Percentiles rank a stretch among this genome's conserved stretches.
phyloP scores from a whole-genome alignment of 2,113 vertebrate species.

The Pseudopipra pipra region DNA sequence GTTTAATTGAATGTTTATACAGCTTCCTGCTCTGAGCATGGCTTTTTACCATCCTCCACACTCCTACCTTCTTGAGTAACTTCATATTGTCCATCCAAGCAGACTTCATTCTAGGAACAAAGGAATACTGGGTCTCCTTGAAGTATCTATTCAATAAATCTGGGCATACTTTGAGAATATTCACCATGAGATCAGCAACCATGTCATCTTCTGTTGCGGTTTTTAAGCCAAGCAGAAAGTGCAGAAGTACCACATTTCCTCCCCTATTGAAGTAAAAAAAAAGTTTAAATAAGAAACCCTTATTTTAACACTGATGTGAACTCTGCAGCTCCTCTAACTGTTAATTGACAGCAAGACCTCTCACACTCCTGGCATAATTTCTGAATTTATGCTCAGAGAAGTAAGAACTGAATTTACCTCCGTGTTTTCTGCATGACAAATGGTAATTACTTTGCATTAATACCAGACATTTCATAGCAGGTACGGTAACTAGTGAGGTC shows the following conservation, averaged over 20 bases:
- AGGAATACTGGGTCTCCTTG: conserved; percentile 87
- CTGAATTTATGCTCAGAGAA: not conserved
- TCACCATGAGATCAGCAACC: conserved; percentile 86
- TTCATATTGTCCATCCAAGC: conserved; percentile 89
- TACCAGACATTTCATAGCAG: not conserved
- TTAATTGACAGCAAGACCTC: not conserved
- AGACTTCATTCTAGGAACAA: conserved; percentile 82
- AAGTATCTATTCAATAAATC: conserved; percentile 90
- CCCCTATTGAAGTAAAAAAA: conserved; percentile 70
- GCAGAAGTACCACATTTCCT: conserved; percentile 90
- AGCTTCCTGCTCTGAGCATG: not conserved
- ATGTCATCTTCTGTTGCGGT: conserved; percentile 86
- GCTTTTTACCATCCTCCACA: not conserved
- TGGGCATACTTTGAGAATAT: conserved; percentile 83
- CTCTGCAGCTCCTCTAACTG: not conserved
- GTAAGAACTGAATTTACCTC: not conserved
- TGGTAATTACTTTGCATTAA: not conserved
- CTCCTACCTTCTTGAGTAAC: conserved; percentile 86
- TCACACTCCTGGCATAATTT: not conserved
- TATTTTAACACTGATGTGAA: not conserved
- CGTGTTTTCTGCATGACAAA: not conserved
- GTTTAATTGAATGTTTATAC: not conserved
- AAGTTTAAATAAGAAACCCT: not conserved
- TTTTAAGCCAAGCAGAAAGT: conserved; percentile 89
- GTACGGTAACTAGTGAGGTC: not conserved